Conservation (phyloP, 2,113 vertebrate species). For the Ginglymostoma cirratum region DNA sequence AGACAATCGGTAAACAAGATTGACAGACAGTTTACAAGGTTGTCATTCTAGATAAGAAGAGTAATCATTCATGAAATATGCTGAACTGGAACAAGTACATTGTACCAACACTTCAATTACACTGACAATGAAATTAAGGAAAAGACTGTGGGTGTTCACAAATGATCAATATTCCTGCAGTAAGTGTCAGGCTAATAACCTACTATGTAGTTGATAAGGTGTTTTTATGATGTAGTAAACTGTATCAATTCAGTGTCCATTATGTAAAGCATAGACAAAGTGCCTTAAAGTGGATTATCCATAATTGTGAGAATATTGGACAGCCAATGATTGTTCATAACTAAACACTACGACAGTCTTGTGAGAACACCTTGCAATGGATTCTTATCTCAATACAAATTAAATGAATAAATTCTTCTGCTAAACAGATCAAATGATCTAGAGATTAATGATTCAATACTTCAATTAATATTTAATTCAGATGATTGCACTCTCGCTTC, state of each 20-base stretch:
- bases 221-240: background rate
- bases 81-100: constrained; percentile 2
- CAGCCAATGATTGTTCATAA: background rate
- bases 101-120: background rate
- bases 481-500: background rate
- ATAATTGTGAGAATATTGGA: background rate
- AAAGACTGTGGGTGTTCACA: background rate
- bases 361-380: background rate
- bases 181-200: background rate
- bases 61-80: background rate
- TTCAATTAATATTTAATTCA: background rate
- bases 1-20: background rate
- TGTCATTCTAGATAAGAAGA: background rate
- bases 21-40: background rate
- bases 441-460: background rate
- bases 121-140: background rate
- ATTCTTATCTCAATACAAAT: background rate
- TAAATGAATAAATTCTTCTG: constrained; percentile 4
- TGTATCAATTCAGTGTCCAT: background rate
- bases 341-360: background rate
- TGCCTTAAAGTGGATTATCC: background rate
- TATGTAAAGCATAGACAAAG: background rate
- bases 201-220: background rate
- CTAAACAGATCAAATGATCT: background rate
- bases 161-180: background rate